phyloP scores from a whole-genome alignment of 2,888 invertebrate genomes.

The Leucophenga maculata region DNA sequence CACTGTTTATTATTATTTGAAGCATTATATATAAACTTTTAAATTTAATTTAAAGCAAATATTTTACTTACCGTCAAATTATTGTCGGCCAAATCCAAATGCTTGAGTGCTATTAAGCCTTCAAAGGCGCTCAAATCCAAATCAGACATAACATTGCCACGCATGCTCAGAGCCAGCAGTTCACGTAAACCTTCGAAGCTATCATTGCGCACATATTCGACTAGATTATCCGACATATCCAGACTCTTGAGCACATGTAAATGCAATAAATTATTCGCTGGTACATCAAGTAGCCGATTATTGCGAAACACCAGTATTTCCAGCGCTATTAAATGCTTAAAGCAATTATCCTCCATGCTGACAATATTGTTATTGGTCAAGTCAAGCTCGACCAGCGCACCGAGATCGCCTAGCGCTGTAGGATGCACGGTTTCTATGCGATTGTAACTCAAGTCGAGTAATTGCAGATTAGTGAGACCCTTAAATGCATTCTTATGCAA shows the following conservation, averaged over 20 bases:
- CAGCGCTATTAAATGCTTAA: conserved; percentile 80
- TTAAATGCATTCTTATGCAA: conserved; percentile 84
- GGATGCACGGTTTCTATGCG: conserved; percentile 82
- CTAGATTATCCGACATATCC: conserved; percentile 85
- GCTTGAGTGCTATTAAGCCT: conserved; percentile 81
- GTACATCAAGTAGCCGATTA: conserved; percentile 85
- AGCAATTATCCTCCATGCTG: conserved; percentile 80
- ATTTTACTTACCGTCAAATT: conserved; percentile 78
- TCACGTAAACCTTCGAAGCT: conserved; percentile 83
- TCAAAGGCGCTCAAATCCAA: conserved; percentile 83
- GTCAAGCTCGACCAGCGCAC: conserved; percentile 81
- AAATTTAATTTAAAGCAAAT: too few species aligned
- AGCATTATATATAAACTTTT: too few species aligned
- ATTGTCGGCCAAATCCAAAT: conserved; percentile 86
- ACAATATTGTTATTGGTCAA: conserved; percentile 84
- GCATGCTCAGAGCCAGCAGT: conserved; percentile 80
- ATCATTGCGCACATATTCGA: conserved; percentile 81
- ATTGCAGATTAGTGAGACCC: conserved; percentile 79
- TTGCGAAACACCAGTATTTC: conserved; percentile 82
- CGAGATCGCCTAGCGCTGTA: conserved; percentile 85
- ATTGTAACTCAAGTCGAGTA: conserved; percentile 85
- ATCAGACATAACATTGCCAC: conserved; percentile 83
- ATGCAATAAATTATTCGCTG: conserved; percentile 79
- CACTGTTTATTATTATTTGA: too few species aligned
- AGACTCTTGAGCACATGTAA: conserved; percentile 80